These are phyloP conservation scores for Mus minutoides DNA, from an alignment of 2,797 vertebrate genomes.

Conservation along the genomic window DNA sequence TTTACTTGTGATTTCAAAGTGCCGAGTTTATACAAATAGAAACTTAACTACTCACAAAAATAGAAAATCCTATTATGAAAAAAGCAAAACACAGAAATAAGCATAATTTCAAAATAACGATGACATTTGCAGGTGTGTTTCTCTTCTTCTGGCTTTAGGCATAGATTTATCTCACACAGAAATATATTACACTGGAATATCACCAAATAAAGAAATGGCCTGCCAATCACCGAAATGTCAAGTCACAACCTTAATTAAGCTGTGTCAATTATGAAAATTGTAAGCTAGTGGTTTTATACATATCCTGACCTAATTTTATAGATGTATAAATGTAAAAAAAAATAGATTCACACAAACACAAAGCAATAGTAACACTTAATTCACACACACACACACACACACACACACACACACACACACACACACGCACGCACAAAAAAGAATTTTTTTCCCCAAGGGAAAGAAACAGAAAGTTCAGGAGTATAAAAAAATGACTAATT, in stretches of 20 bases:
- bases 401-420: background rate
- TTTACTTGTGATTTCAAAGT: background rate
- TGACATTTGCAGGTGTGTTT: background rate
- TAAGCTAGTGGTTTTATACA: background rate
- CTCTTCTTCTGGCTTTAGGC: background rate
- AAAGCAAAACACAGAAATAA: conserved; percentile 3
- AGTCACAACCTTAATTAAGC: conserved; percentile 33
- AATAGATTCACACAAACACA: background rate
- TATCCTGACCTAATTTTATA: conserved; percentile 44
- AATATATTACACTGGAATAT: background rate
- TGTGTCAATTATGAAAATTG: conserved; percentile 22
- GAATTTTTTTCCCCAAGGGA: conserved; percentile 21
- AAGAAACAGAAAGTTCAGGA: conserved; percentile 21
- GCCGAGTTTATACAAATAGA: background rate
- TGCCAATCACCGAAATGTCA: conserved; percentile 1
- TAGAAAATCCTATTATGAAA: conserved; percentile 19
- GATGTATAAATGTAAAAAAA: background rate
- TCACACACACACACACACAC: background rate
- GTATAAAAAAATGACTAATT: conserved; percentile 43
- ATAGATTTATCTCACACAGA: conserved; percentile 1
- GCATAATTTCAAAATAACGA: conserved; percentile 38
- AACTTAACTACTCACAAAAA: conserved; percentile 17
- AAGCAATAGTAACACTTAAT: background rate
- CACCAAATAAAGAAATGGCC: conserved; percentile 4
- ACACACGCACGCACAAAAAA: background rate